Evolutionary conservation across 1,140 invertebrate genomes (phyloP).

Genomic region (Triops cancriformis): DNA sequence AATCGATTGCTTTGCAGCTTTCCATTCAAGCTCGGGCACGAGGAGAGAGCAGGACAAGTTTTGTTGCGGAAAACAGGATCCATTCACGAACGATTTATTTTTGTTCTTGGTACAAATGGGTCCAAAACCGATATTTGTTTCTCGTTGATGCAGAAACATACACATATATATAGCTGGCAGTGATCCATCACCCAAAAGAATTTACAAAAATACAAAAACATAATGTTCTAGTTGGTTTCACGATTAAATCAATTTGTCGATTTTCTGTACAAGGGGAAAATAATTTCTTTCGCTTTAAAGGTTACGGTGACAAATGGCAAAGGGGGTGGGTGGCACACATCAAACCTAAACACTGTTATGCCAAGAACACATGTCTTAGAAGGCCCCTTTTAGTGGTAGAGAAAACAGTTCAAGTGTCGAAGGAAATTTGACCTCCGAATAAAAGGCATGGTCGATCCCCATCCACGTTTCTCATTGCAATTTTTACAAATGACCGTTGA

Average conservation of each 20-base stretch:
- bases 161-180: neutral
- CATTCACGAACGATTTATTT: neutral
- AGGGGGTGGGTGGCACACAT: too few species aligned
- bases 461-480: neutral
- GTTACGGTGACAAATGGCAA: too few species aligned
- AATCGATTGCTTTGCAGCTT: neutral
- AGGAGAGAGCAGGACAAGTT: too few species aligned
- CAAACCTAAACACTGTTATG: neutral
- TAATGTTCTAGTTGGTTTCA: too few species aligned
- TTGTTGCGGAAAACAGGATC: neutral
- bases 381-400: neutral
- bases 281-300: too few species aligned
- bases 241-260: too few species aligned
- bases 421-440: neutral
- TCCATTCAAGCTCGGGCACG: neutral
- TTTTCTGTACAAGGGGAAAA: too few species aligned
- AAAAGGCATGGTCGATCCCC: neutral
- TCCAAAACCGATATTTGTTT: neutral
- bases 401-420: too few species aligned
- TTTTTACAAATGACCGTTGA: neutral
- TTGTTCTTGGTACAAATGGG: neutral
- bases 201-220: neutral
- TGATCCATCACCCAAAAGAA: slow-evolving; percentile 1
- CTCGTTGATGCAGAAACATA: neutral
- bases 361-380: neutral